phyloP scores from a whole-genome alignment of 37 sponge, comb jelly and placozoan genomes.

The Hormiphora californensis region DNA sequence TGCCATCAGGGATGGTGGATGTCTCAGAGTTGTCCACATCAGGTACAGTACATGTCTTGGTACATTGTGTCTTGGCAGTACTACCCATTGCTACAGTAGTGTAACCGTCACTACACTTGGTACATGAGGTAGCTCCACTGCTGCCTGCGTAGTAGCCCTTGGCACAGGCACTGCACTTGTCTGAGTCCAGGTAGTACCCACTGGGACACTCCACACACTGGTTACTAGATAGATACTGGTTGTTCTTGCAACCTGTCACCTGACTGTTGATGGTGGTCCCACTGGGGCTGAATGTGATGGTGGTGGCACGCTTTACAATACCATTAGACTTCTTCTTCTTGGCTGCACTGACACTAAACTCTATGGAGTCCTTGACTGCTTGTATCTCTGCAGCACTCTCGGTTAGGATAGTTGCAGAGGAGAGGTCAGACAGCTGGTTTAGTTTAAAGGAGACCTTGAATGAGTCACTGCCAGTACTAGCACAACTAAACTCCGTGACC shows the following conservation, averaged over 20 bases:
- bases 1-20: conserved; percentile 15
- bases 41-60: background rate
- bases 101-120: background rate
- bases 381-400: background rate
- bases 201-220: background rate
- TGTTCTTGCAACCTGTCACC: too few species aligned
- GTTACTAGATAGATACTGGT: too few species aligned
- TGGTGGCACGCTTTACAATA: background rate
- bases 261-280: background rate
- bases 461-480: background rate
- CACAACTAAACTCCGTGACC: background rate
- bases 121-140: background rate
- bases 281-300: conserved; percentile 10
- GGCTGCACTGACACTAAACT: background rate
- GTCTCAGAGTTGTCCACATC: background rate
- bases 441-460: background rate
- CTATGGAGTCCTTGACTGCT: background rate
- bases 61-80: background rate
- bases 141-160: background rate
- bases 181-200: background rate
- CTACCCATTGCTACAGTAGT: background rate
- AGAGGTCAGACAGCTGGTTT: background rate
- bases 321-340: background rate
- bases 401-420: background rate
- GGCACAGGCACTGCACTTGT: background rate